These are phyloP conservation scores for Callosobruchus maculatus DNA, from an alignment of 2,888 invertebrate genomes.

Conservation along the genomic window DNA sequence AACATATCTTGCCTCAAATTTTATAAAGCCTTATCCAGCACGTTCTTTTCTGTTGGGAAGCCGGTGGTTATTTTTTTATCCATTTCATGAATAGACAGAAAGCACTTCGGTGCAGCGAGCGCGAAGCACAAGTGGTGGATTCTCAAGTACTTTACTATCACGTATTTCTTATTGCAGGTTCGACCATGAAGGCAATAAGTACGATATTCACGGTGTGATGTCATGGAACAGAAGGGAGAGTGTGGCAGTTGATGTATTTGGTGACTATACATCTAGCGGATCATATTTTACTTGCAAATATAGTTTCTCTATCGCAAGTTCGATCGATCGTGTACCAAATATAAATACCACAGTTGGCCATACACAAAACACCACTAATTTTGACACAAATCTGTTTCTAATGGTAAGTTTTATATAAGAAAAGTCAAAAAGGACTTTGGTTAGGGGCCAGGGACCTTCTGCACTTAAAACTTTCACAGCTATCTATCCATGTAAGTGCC, in stretches of 20 bases:
- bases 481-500: too few relatives aligned
- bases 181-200: slow-evolving; percentile 50
- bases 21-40: too few relatives aligned
- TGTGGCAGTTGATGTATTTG: slow-evolving; percentile 54
- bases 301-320: slow-evolving; percentile 55
- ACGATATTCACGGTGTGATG: slow-evolving; percentile 54
- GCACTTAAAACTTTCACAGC: too few relatives aligned
- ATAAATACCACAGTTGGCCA: slow-evolving; percentile 57
- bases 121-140: too few relatives aligned
- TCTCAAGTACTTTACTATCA: too few relatives aligned
- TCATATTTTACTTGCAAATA: slow-evolving; percentile 51
- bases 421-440: too few relatives aligned
- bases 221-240: slow-evolving; percentile 61
- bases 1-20: too few relatives aligned
- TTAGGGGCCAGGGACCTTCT: too few relatives aligned
- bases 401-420: slow-evolving; percentile 43
- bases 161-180: slow-evolving; percentile 48
- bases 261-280: slow-evolving; percentile 50
- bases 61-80: too few relatives aligned
- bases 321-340: slow-evolving; percentile 57
- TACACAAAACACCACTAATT: slow-evolving; percentile 50
- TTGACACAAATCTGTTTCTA: slow-evolving; percentile 53
- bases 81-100: too few relatives aligned
- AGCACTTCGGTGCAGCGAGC: too few relatives aligned
- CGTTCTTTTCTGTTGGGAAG: too few relatives aligned